Percentiles rank a stretch among this genome's conserved stretches.
Conservation (phyloP, 2,797 vertebrate genomes). For the Fistularia tabacaria region DNA sequence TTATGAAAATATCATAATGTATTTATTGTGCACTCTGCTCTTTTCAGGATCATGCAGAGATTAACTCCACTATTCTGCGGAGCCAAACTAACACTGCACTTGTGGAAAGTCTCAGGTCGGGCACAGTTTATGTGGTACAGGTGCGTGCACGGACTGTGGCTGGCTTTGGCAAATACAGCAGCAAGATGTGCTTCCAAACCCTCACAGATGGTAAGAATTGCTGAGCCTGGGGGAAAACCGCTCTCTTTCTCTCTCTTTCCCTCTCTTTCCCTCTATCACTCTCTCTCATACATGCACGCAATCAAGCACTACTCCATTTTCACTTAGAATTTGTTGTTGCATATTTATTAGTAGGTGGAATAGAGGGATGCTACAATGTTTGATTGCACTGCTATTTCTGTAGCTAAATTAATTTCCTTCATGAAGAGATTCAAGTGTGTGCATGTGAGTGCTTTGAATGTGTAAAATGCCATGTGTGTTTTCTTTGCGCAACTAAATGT, state of each 20-base stretch:
- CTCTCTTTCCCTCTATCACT: slow-evolving; percentile 22
- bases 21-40: slow-evolving; percentile 9
- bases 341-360: slow-evolving; percentile 19
- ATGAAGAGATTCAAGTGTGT: slow-evolving; percentile 35
- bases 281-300: slow-evolving; percentile 9
- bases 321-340: slow-evolving; percentile 40
- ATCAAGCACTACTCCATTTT: slow-evolving; percentile 7
- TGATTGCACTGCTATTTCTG: slow-evolving; percentile 49
- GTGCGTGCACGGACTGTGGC: slow-evolving; percentile 93
- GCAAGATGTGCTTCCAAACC: slow-evolving; percentile 99
- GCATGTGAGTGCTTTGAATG: slow-evolving; percentile 26
- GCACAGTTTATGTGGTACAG: slow-evolving; percentile 94
- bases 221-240: slow-evolving; percentile 53
- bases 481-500: slow-evolving; percentile 64
- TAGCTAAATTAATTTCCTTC: slow-evolving; percentile 53
- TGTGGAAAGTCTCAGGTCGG: slow-evolving; percentile 86
- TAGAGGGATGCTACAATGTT: slow-evolving; percentile 40
- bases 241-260: slow-evolving; percentile 25
- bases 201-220: slow-evolving; percentile 90
- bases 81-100: slow-evolving; percentile 93
- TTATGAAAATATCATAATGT: background rate
- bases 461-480: slow-evolving; percentile 46
- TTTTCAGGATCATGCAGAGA: slow-evolving; percentile 89
- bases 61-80: slow-evolving; percentile 91
- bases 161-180: slow-evolving; percentile 97